Conservation (phyloP, 2,888 invertebrate genomes). For the Temnothorax rugatulus region DNA sequence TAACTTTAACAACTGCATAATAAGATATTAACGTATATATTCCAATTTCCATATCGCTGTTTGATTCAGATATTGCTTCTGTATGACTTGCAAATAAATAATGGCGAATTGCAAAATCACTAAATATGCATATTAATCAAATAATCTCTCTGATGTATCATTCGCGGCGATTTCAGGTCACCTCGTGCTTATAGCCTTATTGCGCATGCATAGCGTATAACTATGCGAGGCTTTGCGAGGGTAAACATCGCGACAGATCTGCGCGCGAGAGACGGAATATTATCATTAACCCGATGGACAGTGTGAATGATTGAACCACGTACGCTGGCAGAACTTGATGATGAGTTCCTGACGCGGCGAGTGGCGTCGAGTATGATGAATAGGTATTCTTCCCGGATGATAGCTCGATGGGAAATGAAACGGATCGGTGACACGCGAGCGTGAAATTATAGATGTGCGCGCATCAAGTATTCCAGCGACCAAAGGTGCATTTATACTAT, state of each 20-base stretch:
- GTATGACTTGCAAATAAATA: slow-evolving; percentile 15
- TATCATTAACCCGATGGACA: slow-evolving; percentile 55
- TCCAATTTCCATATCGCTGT: background rate
- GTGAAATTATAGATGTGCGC: slow-evolving; percentile 54
- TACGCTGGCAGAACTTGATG: slow-evolving; percentile 30
- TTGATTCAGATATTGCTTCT: background rate
- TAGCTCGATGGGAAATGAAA: slow-evolving; percentile 56
- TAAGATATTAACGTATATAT: background rate
- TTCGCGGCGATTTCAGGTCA: slow-evolving; percentile 15
- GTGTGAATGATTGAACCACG: slow-evolving; percentile 48
- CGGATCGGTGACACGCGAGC: slow-evolving; percentile 54
- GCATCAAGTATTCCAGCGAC: slow-evolving; percentile 48
- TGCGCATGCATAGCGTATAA: slow-evolving; percentile 21
- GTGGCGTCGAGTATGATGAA: slow-evolving; percentile 54
- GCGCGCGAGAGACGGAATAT: slow-evolving; percentile 39
- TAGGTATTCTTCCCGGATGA: slow-evolving; percentile 54
- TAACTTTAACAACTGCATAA: background rate
- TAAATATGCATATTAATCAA: slow-evolving; percentile 32
- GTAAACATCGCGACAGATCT: slow-evolving; percentile 40
- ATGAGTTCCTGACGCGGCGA: slow-evolving; percentile 51
- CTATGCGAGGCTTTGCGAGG: slow-evolving; percentile 5
- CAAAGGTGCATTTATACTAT: slow-evolving; percentile 51
- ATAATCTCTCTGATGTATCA: slow-evolving; percentile 11
- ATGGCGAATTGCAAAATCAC: slow-evolving; percentile 14
- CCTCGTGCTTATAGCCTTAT: slow-evolving; percentile 14